Percentiles rank a stretch among this genome's conserved stretches.
Evolutionary conservation across 2,888 invertebrate species (phyloP).

Genomic region (Cyclophora punctaria): DNA sequence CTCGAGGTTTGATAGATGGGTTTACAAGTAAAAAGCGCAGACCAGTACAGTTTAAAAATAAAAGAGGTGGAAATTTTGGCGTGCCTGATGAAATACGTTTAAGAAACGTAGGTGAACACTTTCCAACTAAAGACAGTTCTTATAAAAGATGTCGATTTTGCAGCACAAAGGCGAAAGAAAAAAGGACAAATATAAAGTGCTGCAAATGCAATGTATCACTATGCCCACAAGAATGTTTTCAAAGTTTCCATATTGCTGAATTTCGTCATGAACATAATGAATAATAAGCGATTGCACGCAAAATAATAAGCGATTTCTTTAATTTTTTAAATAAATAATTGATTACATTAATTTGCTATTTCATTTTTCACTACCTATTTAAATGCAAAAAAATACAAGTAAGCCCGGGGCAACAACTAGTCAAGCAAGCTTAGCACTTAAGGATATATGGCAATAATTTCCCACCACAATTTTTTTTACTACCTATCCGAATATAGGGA

Average conservation of each 20-base stretch:
- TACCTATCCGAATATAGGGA: too few species aligned
- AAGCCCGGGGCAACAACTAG: too few species aligned
- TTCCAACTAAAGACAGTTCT: constrained; percentile 3
- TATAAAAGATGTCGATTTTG: constrained; percentile 7
- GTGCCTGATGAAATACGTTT: constrained; percentile 4
- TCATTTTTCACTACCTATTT: too few species aligned
- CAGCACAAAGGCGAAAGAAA: constrained; percentile 7
- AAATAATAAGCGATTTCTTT: too few species aligned
- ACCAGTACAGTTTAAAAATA: constrained; percentile 4
- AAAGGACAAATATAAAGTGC: constrained; percentile 6
- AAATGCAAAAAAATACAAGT: too few species aligned
- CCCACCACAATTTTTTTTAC: too few species aligned
- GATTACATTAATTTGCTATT: too few species aligned
- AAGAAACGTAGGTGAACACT: constrained; percentile 7
- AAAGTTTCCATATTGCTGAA: background rate
- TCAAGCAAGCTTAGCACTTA: too few species aligned
- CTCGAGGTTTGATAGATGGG: constrained; percentile 6
- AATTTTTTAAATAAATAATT: too few species aligned
- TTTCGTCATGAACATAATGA: too few species aligned
- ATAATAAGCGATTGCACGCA: too few species aligned
- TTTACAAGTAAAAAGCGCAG: constrained; percentile 4
- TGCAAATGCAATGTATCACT: constrained; percentile 6
- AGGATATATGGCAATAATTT: too few species aligned
- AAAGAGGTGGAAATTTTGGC: constrained; percentile 8
- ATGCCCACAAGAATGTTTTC: constrained; percentile 2